phyloP scores from a whole-genome alignment of 2,113 vertebrate genomes.

The Diadophis punctatus region DNA sequence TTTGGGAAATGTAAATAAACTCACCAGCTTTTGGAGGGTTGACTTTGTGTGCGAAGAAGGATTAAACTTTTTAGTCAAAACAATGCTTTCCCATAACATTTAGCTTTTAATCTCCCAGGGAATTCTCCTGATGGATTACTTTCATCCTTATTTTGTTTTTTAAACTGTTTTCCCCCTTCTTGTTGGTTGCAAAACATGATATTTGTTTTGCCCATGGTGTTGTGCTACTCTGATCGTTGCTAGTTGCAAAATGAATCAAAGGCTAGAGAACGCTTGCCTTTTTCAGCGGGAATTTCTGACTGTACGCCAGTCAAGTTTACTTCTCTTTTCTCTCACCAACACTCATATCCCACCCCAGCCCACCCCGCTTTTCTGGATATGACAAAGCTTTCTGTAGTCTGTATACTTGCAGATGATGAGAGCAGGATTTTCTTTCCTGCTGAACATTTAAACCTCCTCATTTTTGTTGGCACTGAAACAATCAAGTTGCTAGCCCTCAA shows the following conservation, averaged over 20 bases:
- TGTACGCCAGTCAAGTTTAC: not conserved
- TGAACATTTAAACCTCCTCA: too few relatives aligned
- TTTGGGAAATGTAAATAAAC: accelerated
- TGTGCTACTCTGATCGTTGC: not conserved
- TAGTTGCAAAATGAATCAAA: not conserved
- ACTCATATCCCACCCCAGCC: not conserved
- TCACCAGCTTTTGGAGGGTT: not conserved
- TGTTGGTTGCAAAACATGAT: too few relatives aligned
- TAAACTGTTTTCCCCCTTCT: not conserved
- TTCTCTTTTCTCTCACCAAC: not conserved
- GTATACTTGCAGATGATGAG: not conserved
- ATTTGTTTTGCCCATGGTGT: accelerated
- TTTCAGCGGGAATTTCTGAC: not conserved
- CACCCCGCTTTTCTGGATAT: too few relatives aligned
- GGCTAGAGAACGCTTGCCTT: not conserved
- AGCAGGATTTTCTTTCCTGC: not conserved
- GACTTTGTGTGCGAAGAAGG: accelerated
- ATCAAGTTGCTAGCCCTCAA: not conserved
- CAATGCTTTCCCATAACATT: not conserved
- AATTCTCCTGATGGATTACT: not conserved
- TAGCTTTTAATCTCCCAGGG: not conserved
- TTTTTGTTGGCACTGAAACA: not conserved
- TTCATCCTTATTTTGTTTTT: not conserved
- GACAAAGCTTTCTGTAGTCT: not conserved
- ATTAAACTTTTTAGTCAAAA: not conserved